Evolutionary conservation across 2,888 invertebrate genomes (phyloP), one percentile per base, ranked within the genome.

Genomic region (Caenorhabditis sinica): DNA sequence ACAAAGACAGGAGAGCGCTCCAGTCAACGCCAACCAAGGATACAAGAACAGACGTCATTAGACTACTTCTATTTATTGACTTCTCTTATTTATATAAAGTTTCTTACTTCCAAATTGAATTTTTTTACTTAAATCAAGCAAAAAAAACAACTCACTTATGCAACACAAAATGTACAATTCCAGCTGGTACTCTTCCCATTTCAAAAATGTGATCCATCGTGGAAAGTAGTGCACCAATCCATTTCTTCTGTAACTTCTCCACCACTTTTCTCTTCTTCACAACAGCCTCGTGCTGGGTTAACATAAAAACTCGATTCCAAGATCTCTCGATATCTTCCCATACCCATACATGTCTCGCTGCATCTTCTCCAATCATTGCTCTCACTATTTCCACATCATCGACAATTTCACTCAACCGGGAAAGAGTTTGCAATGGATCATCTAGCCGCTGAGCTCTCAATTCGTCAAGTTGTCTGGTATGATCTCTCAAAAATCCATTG

Each of bases 11-110:
- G 82, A 83, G 49, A 69, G 56, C 25, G 79, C 76, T 20, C 63
- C 86, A 43, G 83, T 81, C 51, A 68, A 77, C 45, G 63, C 63
- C 25, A 75, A 80, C 40, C 75, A 74, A 68, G 81, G 82, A 56
- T 85, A 85, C 82, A 81, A 66, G 40, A 85, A 85, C 77, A 75
- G 81, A 80, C 82, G 82, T 73, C 77, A 84, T 25, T 80, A 84
- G 36, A 40, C 40, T n/a, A 1, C 5, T 0, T 25, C 28, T 75
- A 76, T 68, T 61, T 72, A 66, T 84, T 73, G 51, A 51, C 63
- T 75, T 68, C 61, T 43, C 56, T n/a, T 82, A 74, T 75, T 69
- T 75, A 74, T 82, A 65, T 72, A n/a, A 56, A 56, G 0, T 0
- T 45, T 66, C 43, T 25, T 11, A 49, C 5, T 20, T 2, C 23